Conservation (phyloP, 2,797 vertebrate genomes). For the Eupleurogrammus muticus region DNA sequence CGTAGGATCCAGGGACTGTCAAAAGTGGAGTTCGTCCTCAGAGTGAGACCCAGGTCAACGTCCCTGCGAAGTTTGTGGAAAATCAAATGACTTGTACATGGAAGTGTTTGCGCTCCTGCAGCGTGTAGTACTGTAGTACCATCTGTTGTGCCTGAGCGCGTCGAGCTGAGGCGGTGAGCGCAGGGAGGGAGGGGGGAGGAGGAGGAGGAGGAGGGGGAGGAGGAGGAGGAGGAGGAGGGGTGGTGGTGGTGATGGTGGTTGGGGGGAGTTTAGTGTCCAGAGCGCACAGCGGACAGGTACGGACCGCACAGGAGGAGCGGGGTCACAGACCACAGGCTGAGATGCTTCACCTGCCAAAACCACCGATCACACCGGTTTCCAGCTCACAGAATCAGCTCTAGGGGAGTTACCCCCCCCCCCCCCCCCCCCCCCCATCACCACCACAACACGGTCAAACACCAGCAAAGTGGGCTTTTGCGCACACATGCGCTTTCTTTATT, state of each 20-base stretch:
- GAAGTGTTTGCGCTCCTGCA: constrained; percentile 70
- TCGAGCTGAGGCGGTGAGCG: constrained; percentile 59
- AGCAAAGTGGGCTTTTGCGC: background rate
- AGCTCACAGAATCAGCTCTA: background rate
- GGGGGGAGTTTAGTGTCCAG: constrained; percentile 10
- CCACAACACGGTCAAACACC: background rate
- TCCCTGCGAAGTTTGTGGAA: constrained; percentile 57
- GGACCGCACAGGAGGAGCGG: constrained; percentile 25
- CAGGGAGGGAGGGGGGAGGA: background rate
- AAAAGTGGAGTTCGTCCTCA: constrained; percentile 56
- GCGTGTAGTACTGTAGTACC: constrained; percentile 68
- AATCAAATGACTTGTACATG: constrained; percentile 62
- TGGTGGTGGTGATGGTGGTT: no score
- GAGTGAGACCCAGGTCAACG: constrained; percentile 24
- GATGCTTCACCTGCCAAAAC: background rate
- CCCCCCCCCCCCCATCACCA: no score
- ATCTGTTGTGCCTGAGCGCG: constrained; percentile 78
- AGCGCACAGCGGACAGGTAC: constrained; percentile 47
- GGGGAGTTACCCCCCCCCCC: background rate
- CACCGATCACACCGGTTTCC: background rate
- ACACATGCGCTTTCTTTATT: no score
- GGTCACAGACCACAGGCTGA: constrained; percentile 25
- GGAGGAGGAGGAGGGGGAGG: background rate
- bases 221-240: background rate
- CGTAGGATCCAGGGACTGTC: constrained; percentile 64